Percentiles rank a stretch among this genome's conserved stretches.
Conservation (phyloP, 1,140 invertebrate species). For the Hirudo medicinalis region DNA sequence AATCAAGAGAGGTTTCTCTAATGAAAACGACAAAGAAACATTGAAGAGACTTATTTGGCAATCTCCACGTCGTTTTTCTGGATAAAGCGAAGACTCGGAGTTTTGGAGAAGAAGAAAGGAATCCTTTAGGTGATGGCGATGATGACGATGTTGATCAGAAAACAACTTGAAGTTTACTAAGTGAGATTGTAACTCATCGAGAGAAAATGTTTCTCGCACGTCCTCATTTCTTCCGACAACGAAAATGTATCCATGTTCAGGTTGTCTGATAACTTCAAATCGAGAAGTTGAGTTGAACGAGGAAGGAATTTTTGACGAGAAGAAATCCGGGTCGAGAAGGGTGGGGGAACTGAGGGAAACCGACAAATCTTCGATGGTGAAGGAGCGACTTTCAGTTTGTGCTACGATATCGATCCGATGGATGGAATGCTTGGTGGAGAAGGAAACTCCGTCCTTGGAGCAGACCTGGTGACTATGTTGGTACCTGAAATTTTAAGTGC, state of each 20-base stretch:
- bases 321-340: background rate
- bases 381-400: background rate
- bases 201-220: background rate
- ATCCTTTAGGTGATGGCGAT: background rate
- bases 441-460: background rate
- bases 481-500: constrained; percentile 7
- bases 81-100: background rate
- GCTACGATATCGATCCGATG: background rate
- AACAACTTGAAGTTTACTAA: background rate
- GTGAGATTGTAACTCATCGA: no score
- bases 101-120: background rate
- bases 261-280: background rate
- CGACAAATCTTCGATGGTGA: background rate
- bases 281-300: background rate
- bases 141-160: background rate
- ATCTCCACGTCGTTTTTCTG: background rate
- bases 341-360: background rate
- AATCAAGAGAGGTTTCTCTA: no score
- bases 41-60: background rate
- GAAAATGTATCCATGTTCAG: background rate
- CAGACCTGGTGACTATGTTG: background rate
- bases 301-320: background rate
- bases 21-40: background rate
- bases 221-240: background rate
- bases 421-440: background rate